These are phyloP conservation scores for Drosophila quasianomalipes DNA, from an alignment of 2,888 invertebrate genomes.

Conservation along the genomic window DNA sequence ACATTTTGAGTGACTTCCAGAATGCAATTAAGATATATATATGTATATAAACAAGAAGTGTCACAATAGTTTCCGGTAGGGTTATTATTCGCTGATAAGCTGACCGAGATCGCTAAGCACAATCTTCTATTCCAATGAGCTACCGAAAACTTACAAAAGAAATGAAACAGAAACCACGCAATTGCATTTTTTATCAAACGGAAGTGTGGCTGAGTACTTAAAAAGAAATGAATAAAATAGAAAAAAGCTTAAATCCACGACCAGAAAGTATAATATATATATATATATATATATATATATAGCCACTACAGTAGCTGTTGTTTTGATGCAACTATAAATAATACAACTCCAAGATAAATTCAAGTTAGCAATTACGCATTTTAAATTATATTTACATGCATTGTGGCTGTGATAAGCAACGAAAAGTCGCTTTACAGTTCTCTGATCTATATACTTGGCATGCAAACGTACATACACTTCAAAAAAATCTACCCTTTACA, in stretches of 20 bases:
- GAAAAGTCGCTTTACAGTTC: slow-evolving; percentile 1
- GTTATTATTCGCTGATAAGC: slow-evolving; percentile 40
- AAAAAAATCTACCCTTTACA: background rate
- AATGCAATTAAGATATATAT: background rate
- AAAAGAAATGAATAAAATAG: slow-evolving; percentile 1
- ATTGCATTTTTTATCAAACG: slow-evolving; percentile 43
- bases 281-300: slow-evolving; percentile 1
- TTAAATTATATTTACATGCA: slow-evolving; percentile 27
- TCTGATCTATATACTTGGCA: background rate
- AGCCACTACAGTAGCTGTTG: slow-evolving; percentile 12
- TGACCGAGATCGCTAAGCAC: slow-evolving; percentile 21
- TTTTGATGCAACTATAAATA: slow-evolving; percentile 43
- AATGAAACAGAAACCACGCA: background rate
- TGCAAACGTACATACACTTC: background rate
- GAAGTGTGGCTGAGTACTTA: slow-evolving; percentile 27
- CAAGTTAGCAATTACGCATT: slow-evolving; percentile 53
- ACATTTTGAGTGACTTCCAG: background rate
- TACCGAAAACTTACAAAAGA: slow-evolving; percentile 26
- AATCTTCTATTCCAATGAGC: slow-evolving; percentile 16
- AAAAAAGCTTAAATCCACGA: background rate
- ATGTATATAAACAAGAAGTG: background rate
- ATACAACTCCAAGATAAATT: slow-evolving; percentile 43
- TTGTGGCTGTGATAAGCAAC: slow-evolving; percentile 21
- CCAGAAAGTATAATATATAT: background rate
- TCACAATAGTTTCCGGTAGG: slow-evolving; percentile 40